A percentile compares a stretch with the other conserved stretches of the same genome.
phyloP scores from a whole-genome alignment of 2,797 vertebrate genomes.

The Acropternis orthonyx region DNA sequence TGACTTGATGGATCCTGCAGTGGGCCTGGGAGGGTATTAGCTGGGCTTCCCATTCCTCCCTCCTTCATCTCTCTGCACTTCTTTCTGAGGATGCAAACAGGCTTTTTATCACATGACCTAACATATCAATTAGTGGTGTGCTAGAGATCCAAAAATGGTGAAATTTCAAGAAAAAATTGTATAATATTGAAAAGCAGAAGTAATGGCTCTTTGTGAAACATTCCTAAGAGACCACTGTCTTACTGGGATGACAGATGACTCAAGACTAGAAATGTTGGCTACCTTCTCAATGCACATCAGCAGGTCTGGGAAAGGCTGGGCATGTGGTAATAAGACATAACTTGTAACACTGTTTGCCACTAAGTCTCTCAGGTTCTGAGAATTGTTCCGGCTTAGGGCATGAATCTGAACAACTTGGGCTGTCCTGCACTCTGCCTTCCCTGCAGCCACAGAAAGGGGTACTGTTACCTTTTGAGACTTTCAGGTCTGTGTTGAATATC shows the following conservation, averaged over 20 bases:
- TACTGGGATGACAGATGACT: not conserved
- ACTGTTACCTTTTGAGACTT: not conserved
- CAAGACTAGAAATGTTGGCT: not conserved
- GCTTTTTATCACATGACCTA: not conserved
- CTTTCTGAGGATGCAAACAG: not conserved
- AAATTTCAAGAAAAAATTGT: not conserved
- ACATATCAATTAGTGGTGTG: not conserved
- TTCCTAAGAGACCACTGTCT: not conserved
- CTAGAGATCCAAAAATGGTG: not conserved
- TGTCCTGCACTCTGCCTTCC: not conserved
- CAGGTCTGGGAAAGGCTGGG: not conserved
- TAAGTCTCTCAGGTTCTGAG: not conserved
- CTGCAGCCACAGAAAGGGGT: not conserved
- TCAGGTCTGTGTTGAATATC: not conserved
- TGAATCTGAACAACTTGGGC: not conserved
- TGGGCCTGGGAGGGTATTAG: not conserved
- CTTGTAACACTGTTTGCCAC: not conserved
- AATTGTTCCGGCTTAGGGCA: not conserved
- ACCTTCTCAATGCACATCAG: fast-evolving
- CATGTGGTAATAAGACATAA: not conserved
- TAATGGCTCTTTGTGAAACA: not conserved
- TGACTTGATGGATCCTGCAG: not conserved
- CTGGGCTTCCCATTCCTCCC: not conserved
- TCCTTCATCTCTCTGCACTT: not conserved
- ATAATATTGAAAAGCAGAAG: not conserved